These are phyloP conservation scores for Sula dactylatra DNA, from an alignment of 2,113 vertebrate species.

Conservation along the genomic window DNA sequence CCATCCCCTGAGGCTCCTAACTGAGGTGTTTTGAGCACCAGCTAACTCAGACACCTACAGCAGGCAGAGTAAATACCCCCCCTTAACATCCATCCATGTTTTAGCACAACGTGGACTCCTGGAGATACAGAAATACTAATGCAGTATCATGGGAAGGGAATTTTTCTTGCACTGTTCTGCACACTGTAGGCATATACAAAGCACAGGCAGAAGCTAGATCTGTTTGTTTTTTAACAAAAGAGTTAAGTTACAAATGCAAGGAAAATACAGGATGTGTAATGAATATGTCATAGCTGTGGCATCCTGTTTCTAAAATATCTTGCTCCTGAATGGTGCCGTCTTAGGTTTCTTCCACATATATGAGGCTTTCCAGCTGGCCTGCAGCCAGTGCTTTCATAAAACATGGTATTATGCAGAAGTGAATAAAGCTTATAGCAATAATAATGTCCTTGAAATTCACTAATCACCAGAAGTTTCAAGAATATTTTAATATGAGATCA, in stretches of 20 bases:
- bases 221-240: conserved; percentile 44
- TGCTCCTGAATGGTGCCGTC: conserved; percentile 49
- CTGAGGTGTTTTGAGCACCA: neutral
- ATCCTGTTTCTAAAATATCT: conserved; percentile 54
- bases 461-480: neutral
- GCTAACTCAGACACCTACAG: neutral
- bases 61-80: neutral
- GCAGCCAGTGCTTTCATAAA: conserved; percentile 50
- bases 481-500: neutral
- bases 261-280: conserved; percentile 50
- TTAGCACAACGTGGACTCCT: neutral
- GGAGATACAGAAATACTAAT: neutral
- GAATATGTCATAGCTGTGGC: conserved; percentile 54
- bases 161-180: neutral
- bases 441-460: conserved; percentile 8
- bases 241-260: conserved; percentile 43
- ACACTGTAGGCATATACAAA: neutral
- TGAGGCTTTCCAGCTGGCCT: conserved; percentile 53
- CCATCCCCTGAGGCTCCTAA: neutral
- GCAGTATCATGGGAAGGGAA: neutral
- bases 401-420: conserved; percentile 31
- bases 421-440: conserved; percentile 31
- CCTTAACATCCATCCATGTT: neutral
- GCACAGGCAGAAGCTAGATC: neutral
- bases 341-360: conserved; percentile 45